Base-by-base conservation (phyloP, 2,888 invertebrate genomes). In the Gymnosoma rotundatum region DNA sequence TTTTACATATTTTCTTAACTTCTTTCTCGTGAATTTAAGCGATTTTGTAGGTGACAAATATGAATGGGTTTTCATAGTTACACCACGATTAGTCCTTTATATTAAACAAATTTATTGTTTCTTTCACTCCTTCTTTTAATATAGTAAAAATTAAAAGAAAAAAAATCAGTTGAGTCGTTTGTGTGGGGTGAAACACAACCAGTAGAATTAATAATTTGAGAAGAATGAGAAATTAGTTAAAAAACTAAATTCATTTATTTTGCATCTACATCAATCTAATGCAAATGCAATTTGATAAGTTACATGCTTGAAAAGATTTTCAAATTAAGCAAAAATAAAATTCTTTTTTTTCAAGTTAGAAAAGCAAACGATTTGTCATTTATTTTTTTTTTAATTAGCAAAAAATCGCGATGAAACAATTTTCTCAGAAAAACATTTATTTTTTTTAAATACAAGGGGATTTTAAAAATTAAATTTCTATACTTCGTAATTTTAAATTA, bases 21-120 rank as follows among this genome's bases (percentile, higher is more conserved):
- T 63, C 48, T 42, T 42, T 56, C 8, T 16, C 36, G 8, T 42
- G 21, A 38, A 50, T 63, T 50, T 25, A 63, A 58, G 36, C 38
- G 61, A 32, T 81, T 69, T 54, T 78, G 73, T 78, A 69, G 74
- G 73, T 81, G 81, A 84, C 78, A 81, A 78, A 84, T 84, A 78
- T 78, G 84, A 75, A 78, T 84, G 78, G 74, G 74, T 75, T 81
- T 70, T 84, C 56, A 32, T 78, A 81, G 81, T 66, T 84, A 81
- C 64, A 81, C 84, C 84, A 66, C 81, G 78, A 84, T 84, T 84
- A 84, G 66, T 84, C 54, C 70, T 52, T 81, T 78, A 78, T 78
- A 78, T 84, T 70, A 78, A 84, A 78, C 81, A 74, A 84, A 84
- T 81, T 84, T 81, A 74, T 84, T 78, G 12, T 42, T 67, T 54